These are phyloP conservation scores for Caradrina kadenii DNA, from an alignment of 2,888 invertebrate genomes.

Conservation along the genomic window DNA sequence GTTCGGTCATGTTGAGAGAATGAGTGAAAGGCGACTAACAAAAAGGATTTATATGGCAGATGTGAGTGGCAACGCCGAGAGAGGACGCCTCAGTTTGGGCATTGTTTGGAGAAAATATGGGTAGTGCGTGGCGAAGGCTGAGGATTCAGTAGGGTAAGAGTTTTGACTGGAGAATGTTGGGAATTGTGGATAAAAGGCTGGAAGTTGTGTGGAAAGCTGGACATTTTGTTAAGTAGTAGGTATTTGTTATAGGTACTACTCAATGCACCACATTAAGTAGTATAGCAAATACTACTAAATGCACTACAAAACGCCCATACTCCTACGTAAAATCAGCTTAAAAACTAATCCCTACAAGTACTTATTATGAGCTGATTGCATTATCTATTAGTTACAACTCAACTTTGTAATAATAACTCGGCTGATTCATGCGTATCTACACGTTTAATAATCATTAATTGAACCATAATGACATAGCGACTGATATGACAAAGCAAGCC, in stretches of 20 bases:
- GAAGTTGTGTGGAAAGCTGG: not conserved
- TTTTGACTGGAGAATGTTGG: no score
- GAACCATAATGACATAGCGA: not conserved
- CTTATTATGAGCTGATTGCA: slow-evolving; percentile 14
- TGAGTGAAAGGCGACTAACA: no score
- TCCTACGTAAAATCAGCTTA: not conserved
- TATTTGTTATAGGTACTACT: no score
- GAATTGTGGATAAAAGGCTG: not conserved
- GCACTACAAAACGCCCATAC: not conserved
- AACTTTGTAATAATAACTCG: slow-evolving; percentile 19
- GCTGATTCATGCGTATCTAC: slow-evolving; percentile 3
- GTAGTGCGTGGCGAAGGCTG: not conserved
- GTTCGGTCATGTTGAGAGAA: no score
- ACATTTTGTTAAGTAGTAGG: not conserved
- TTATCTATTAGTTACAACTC: slow-evolving; percentile 16
- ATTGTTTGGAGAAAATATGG: not conserved
- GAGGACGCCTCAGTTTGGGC: no score
- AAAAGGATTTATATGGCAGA: no score
- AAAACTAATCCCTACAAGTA: slow-evolving; percentile 16
- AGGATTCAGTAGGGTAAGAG: not conserved
- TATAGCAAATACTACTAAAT: no score
- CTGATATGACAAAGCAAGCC: not conserved
- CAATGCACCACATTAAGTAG: not conserved
- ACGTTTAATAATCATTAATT: slow-evolving; percentile 1
- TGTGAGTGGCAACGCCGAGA: no score